Evolutionary conservation across 2,797 vertebrate species (phyloP).

Genomic region (Antennarius maculatus): DNA sequence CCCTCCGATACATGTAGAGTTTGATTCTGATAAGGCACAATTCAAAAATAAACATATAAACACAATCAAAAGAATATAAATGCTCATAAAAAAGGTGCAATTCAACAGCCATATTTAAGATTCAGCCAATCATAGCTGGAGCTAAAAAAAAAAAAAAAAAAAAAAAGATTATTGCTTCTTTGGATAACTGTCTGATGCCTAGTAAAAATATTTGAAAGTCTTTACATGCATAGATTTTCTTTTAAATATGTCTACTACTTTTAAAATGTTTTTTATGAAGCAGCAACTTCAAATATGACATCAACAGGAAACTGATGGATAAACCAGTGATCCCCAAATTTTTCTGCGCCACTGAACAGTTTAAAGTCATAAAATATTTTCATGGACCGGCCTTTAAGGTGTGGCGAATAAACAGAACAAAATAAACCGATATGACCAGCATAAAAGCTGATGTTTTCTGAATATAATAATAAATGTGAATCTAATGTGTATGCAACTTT

Average conservation of each 20-base stretch:
- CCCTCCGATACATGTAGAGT: constrained; percentile 5
- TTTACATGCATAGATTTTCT: constrained; percentile 19
- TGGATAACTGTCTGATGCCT: neutral
- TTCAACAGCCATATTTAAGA: constrained; percentile 14
- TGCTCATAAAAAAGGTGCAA: constrained; percentile 21
- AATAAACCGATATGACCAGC: too few species aligned
- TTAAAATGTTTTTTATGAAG: too few species aligned
- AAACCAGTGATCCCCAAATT: too few species aligned
- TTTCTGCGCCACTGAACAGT: too few species aligned
- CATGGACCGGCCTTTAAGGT: too few species aligned
- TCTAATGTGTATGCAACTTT: too few species aligned
- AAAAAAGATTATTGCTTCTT: constrained; percentile 7
- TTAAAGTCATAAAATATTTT: too few species aligned
- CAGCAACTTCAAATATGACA: too few species aligned
- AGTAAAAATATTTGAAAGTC: neutral
- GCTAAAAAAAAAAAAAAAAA: neutral
- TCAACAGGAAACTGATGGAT: too few species aligned
- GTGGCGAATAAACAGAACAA: too few species aligned
- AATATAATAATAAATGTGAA: too few species aligned
- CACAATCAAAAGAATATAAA: constrained; percentile 1
- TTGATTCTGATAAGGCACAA: constrained; percentile 45
- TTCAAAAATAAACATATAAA: constrained; percentile 12
- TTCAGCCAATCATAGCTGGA: neutral
- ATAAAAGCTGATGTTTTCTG: too few species aligned
- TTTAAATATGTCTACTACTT: neutral